Base-by-base conservation (phyloP, 2,113 vertebrate species). In the Sapayoa aenigma region DNA sequence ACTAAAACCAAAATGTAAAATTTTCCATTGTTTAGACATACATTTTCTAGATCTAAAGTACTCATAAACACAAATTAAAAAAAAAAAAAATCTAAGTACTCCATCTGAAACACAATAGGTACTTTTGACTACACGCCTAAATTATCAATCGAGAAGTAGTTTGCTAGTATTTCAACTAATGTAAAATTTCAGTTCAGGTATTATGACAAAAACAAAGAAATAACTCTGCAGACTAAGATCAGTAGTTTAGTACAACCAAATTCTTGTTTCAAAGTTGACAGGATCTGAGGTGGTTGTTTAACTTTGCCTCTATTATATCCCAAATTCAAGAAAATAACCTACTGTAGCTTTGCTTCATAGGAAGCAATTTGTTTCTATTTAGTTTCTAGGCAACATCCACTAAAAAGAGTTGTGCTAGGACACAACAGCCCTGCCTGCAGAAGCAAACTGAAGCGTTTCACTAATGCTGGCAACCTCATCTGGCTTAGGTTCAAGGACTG, bases 251-350 rank as follows among this genome's bases (percentile, higher is more conserved):
- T 5, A 83, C 35, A 89, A 93, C 92, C 77, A 86, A 92, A 89
- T 28, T 88, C 95, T 23, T 89, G 67, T 94, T 92, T 82, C 5
- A 80, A 77, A 78, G 82, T 18, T 44, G 77, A 33, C 56, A 91
- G 94, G 69, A 91, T 88, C 75, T 68, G 65, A 41, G 62, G 30
- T 21, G 12, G 58, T 53, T 93, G 93, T 79, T 96, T 91, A 95
- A 90, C 80, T 75, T 25, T 72, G 60, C 66, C 65, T 94, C 94
- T 87, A 73, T 35, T 91, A 41, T 4, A 95, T 14, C 63, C 95
- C 92, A 96, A 96, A 77, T 56, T 86, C 47, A 77, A 94, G 75
- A 77, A 97, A 97, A 56, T 87, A 92, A 90, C 52, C 89, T 81
- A 87, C 96, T 18, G n/a, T 42, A 89, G 67, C 17, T 23, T 85